Conservation (phyloP, 2,888 invertebrate genomes). For the Tiliacea aurago region DNA sequence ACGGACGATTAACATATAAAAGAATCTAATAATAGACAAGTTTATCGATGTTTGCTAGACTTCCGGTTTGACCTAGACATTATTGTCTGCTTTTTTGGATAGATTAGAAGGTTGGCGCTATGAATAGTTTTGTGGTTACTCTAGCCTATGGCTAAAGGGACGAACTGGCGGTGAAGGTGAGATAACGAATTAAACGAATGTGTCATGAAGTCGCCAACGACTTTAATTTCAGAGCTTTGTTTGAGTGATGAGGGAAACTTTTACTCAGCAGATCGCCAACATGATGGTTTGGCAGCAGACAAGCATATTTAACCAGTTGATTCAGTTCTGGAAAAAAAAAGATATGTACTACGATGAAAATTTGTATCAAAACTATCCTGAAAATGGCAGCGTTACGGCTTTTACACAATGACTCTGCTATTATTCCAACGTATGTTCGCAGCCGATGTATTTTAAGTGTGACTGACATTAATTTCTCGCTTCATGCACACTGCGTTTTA, state of each 20-base stretch:
- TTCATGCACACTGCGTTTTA: slow-evolving; percentile 51
- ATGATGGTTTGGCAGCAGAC: background rate
- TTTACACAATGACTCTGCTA: slow-evolving; percentile 15
- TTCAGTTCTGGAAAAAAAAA: background rate
- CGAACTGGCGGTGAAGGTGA: background rate
- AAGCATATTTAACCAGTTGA: background rate
- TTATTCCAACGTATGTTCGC: background rate
- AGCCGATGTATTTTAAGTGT: slow-evolving; percentile 34
- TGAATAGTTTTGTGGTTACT: no score
- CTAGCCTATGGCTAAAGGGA: background rate
- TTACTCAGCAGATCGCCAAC: background rate
- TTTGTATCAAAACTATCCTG: background rate
- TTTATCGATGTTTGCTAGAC: slow-evolving; percentile 22
- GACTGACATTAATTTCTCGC: slow-evolving; percentile 43
- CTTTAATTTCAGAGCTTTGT: slow-evolving; percentile 2
- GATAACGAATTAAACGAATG: background rate
- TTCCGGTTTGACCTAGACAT: slow-evolving; percentile 1
- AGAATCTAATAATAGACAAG: slow-evolving; percentile 26
- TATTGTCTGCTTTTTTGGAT: slow-evolving; percentile 7
- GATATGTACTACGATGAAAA: background rate
- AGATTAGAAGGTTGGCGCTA: background rate
- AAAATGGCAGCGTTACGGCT: slow-evolving; percentile 1
- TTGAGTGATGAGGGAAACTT: no score
- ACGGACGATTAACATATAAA: slow-evolving; percentile 19
- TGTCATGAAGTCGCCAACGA: background rate